phyloP scores from a whole-genome alignment of 2,113 vertebrate genomes.

The Aplodontia rufa region DNA sequence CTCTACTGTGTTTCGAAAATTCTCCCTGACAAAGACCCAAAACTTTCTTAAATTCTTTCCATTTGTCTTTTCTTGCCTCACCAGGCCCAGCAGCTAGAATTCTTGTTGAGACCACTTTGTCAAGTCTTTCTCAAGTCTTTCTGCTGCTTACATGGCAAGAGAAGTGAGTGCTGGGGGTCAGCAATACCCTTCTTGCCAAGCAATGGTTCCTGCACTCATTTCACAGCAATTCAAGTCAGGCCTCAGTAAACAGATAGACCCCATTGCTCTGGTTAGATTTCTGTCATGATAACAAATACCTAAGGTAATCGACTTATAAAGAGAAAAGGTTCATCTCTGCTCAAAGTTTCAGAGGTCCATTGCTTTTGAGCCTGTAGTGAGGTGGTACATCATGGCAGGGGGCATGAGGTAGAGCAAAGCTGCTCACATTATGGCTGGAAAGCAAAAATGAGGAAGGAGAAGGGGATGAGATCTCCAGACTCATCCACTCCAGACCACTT shows the following conservation, averaged over 20 bases:
- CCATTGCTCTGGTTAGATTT: neutral
- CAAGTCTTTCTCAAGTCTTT: neutral
- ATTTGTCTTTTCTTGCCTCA: neutral
- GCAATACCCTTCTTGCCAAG: neutral
- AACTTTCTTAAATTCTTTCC: neutral
- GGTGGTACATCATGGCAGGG: neutral
- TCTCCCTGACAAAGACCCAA: neutral
- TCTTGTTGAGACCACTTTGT: neutral
- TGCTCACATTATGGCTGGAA: neutral
- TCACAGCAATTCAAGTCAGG: too few species aligned
- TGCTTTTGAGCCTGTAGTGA: neutral
- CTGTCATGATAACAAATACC: neutral
- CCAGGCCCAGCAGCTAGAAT: neutral
- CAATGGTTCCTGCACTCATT: accelerated
- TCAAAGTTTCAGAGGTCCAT: too few species aligned
- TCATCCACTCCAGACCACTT: neutral
- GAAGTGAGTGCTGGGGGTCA: neutral
- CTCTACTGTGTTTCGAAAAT: neutral
- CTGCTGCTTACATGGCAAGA: accelerated
- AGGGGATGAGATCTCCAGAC: too few species aligned
- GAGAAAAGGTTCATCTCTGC: neutral
- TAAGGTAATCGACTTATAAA: neutral
- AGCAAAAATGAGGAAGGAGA: neutral
- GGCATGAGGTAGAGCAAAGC: neutral
- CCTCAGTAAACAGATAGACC: neutral